phyloP scores from a whole-genome alignment of 2,113 vertebrate species.

The Varanus salvator region DNA sequence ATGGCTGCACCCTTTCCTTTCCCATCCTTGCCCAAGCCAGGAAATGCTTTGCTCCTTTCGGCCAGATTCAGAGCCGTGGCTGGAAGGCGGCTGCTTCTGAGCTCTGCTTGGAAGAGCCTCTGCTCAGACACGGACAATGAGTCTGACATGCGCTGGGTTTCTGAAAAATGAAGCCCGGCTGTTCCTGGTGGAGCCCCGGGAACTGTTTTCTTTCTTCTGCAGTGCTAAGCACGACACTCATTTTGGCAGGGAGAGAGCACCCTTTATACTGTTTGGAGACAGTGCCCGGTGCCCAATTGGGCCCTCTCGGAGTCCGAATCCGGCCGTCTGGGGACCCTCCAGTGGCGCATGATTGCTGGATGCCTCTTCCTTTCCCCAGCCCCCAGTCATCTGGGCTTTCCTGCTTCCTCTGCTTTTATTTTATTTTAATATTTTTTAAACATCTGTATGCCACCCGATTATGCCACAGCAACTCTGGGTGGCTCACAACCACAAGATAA shows the following conservation, averaged over 20 bases:
- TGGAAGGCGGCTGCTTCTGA: conserved; percentile 2
- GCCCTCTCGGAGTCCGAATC: no score
- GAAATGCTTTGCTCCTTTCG: neutral
- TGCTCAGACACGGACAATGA: neutral
- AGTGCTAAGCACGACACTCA: neutral
- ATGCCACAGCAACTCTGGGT: no score
- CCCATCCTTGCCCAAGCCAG: neutral
- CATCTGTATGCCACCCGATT: no score
- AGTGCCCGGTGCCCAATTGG: no score
- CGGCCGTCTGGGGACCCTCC: no score
- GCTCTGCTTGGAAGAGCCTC: neutral
- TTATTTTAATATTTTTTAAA: no score
- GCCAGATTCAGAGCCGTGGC: neutral
- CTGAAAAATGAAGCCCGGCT: neutral
- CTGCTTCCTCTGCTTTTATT: no score
- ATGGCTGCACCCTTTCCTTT: conserved; percentile 6
- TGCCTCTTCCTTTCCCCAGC: no score
- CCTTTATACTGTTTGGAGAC: no score
- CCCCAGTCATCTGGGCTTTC: no score
- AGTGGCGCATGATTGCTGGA: no score
- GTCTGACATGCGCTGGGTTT: neutral
- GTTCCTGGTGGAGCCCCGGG: neutral
- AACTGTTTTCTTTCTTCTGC: neutral
- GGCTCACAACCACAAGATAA: no score
- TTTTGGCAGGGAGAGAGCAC: neutral